These are phyloP conservation scores for Cossypha caffra DNA, from an alignment of 2,797 vertebrate species.

Conservation along the genomic window DNA sequence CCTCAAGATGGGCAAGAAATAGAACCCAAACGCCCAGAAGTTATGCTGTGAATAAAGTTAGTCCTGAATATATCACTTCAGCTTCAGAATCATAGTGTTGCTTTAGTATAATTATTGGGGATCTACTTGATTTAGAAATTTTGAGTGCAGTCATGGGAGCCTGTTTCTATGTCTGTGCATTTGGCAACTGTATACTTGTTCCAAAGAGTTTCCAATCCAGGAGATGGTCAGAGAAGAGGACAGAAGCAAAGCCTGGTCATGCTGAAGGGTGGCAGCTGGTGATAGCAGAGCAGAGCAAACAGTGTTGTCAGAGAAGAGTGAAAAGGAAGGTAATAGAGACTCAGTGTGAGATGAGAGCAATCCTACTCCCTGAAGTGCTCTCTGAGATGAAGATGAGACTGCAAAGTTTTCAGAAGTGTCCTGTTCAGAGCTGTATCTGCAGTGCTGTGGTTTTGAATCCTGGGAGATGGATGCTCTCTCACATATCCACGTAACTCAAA, in stretches of 20 bases:
- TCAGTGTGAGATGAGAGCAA: neutral
- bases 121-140: neutral
- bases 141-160: fast-evolving
- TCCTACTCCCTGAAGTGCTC: neutral
- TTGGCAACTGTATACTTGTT: neutral
- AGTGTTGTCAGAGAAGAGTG: neutral
- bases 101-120: neutral
- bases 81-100: neutral
- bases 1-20: neutral
- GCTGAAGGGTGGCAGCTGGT: neutral
- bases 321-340: neutral
- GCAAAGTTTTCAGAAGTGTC: neutral
- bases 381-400: neutral
- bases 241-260: neutral
- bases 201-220: neutral
- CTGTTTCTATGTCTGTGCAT: neutral
- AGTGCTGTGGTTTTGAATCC: neutral
- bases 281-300: neutral
- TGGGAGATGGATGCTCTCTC: neutral
- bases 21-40: neutral
- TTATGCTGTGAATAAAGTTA: neutral
- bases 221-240: neutral
- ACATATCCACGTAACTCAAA: fast-evolving
- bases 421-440: neutral
- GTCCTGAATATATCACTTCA: neutral